phyloP scores from a whole-genome alignment of 2,113 vertebrate genomes.

The Trachemys scripta region DNA sequence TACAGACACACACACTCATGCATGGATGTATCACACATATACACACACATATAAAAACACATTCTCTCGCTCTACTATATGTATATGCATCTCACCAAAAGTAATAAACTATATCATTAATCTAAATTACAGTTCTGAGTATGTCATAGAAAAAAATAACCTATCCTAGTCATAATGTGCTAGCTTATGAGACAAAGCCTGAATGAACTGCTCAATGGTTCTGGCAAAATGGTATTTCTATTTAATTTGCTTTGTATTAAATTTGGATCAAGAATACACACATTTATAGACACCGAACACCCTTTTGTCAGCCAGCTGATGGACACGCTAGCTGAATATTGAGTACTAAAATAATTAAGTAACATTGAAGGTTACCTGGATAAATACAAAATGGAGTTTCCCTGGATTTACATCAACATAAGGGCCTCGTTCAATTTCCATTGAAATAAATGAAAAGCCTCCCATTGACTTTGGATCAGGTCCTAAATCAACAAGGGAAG shows the following conservation, averaged over 20 bases:
- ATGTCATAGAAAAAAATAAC: constrained; percentile 51
- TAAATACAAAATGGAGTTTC: constrained; percentile 12
- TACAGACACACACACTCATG: constrained; percentile 20
- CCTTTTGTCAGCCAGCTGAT: background rate
- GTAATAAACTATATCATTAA: constrained; percentile 55
- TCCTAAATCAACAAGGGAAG: background rate
- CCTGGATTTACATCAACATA: background rate
- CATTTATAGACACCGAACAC: background rate
- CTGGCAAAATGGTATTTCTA: constrained; percentile 10
- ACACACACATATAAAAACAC: constrained; percentile 32
- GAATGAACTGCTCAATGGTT: constrained; percentile 37
- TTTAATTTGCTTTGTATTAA: constrained; percentile 25
- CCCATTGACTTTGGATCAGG: background rate
- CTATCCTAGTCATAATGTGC: background rate
- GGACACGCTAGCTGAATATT: background rate
- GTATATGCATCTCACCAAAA: background rate
- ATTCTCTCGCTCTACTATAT: background rate
- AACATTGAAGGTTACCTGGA: background rate
- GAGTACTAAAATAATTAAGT: constrained; percentile 21
- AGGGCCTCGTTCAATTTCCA: background rate
- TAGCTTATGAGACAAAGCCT: constrained; percentile 49
- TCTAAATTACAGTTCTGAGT: constrained; percentile 52
- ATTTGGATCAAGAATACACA: constrained; percentile 6
- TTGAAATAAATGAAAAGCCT: background rate
- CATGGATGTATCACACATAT: background rate